Base-by-base conservation (phyloP, 2,888 invertebrate genomes). In the Willowsia nigromaculata region DNA sequence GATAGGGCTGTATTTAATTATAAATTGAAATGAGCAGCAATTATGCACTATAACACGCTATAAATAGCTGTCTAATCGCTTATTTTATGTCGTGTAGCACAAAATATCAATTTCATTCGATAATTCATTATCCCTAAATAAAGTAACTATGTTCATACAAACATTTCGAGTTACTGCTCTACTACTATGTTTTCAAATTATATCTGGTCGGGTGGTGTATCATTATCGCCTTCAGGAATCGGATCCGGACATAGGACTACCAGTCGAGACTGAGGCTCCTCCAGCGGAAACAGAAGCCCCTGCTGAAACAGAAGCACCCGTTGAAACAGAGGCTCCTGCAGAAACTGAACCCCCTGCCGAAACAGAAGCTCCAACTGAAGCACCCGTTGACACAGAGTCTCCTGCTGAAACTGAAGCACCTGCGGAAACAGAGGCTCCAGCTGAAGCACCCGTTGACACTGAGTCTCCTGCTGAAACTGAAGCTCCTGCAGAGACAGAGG, bases 151-250 rank as follows among this genome's bases (percentile, higher is more conserved):
- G 85, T 65, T 78, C 59, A 62, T 33, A 50, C 25, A 65, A 47
- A 85, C 85, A 1, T 22, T 78, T 3, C 30, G 37, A 18, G 4
- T 78, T 5, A 3, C 43, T 33, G 33, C 47, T 1, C 30, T 78
- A n/a, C 62, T 85, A 30, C 65, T 85, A n/a, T 85, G 78, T 37
- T 62, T 78, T 33, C 78, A 85, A 25, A 59, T 59, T 78, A 65
- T 78, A 59, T 59, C 65, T 85, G 76, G 47, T 15, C 15, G 85
- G 18, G 65, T 43, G 33, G 27, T 78, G 9, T 25, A 40, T 27
- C 53, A 27, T 68, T 27, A 25, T 22, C 71, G 7, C 18, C 22
- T 18, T 0, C 76, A 71, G 62, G 71, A 87, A 65, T 9, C 25
- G 27, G 59, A 59, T 27, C 18, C 68, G 37, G 37, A 68, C 11